A percentile compares a stretch with the other conserved stretches of the same genome.
phyloP scores from a whole-genome alignment of 1,140 invertebrate species.

The Panulirus ornatus region DNA sequence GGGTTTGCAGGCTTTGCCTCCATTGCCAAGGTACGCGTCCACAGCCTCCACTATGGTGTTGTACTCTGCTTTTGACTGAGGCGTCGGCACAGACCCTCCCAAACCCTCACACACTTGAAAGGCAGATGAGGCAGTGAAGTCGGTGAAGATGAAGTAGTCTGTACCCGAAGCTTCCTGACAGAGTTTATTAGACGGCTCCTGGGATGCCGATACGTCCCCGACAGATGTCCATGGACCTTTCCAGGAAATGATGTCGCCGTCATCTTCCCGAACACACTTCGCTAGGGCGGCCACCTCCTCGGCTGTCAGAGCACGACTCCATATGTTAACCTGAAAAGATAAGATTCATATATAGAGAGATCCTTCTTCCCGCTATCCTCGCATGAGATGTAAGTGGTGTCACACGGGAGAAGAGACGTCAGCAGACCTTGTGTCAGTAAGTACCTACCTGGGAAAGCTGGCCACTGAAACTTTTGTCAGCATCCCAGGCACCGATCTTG shows the following conservation, averaged over 20 bases:
- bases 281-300: conserved; percentile 54
- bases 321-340: conserved; percentile 72
- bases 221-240: conserved; percentile 44
- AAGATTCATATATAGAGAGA: too few relatives aligned
- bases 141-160: conserved; percentile 64
- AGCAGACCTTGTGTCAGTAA: too few relatives aligned
- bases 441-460: conserved; percentile 35
- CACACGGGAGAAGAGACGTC: too few relatives aligned
- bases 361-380: neutral
- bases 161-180: conserved; percentile 61
- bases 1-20: conserved; percentile 13
- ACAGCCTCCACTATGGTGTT: conserved; percentile 43
- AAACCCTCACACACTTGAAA: conserved; percentile 69
- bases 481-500: conserved; percentile 63
- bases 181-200: conserved; percentile 51
- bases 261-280: conserved; percentile 6
- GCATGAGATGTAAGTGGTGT: neutral
- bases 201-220: conserved; percentile 40
- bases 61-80: conserved; percentile 47
- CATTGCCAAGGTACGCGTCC: neutral
- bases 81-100: conserved; percentile 61
- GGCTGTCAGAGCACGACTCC: conserved; percentile 54
- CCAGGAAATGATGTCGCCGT: conserved; percentile 66
- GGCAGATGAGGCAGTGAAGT: conserved; percentile 45
- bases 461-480: conserved; percentile 23